Evolutionary conservation across 2,888 invertebrate species (phyloP).

Genomic region (Nephrotoma flavescens): DNA sequence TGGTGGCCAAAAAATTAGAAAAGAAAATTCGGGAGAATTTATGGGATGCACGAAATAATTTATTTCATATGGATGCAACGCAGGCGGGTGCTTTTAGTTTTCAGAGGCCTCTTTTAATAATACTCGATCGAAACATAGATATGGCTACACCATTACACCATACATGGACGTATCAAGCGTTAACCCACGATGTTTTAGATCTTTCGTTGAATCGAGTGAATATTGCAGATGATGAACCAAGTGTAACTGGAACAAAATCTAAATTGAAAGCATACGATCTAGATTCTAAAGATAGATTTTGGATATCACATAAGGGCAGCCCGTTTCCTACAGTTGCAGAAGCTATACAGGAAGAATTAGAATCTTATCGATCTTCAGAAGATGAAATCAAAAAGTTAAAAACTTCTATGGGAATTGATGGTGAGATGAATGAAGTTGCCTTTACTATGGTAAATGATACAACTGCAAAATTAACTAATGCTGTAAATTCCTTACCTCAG

Average conservation of each 20-base stretch:
- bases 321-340: constrained; percentile 93
- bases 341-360: constrained; percentile 95
- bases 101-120: constrained; percentile 80
- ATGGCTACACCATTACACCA: constrained; percentile 97
- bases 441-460: constrained; percentile 80
- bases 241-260: constrained; percentile 46
- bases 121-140: constrained; percentile 88
- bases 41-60: constrained; percentile 89
- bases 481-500: constrained; percentile 92
- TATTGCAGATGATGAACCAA: constrained; percentile 46
- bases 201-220: constrained; percentile 71
- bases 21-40: constrained; percentile 94
- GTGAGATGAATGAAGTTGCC: constrained; percentile 66
- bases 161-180: constrained; percentile 99
- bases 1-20: constrained; percentile 93
- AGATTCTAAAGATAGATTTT: constrained; percentile 78
- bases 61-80: constrained; percentile 77
- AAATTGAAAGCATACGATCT: constrained; percentile 85
- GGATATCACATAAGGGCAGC: constrained; percentile 86
- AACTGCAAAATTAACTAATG: constrained; percentile 83
- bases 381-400: constrained; percentile 94
- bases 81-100: constrained; percentile 67
- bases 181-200: constrained; percentile 92
- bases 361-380: constrained; percentile 82
- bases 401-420: constrained; percentile 84